These are phyloP conservation scores for Scomber colias DNA, from an alignment of 2,113 vertebrate species.

Conservation along the genomic window DNA sequence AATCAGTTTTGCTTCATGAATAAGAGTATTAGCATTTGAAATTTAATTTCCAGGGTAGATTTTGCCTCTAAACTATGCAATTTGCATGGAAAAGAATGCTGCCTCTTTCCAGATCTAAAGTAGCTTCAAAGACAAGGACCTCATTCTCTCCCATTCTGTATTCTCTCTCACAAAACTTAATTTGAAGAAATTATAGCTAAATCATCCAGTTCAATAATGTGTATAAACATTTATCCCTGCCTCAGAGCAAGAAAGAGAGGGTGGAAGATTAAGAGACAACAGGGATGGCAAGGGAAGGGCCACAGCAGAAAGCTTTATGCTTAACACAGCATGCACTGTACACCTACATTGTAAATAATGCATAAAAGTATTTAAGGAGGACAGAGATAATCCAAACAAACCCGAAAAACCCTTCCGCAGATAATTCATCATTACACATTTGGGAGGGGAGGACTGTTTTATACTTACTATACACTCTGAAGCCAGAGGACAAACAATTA, in stretches of 20 bases:
- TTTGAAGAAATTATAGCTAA: constrained; percentile 52
- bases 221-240: constrained; percentile 63
- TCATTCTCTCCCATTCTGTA: constrained; percentile 30
- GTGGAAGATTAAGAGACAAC: neutral
- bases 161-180: constrained; percentile 58
- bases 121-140: neutral
- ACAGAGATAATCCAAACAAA: constrained; percentile 72
- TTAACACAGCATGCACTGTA: constrained; percentile 27
- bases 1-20: constrained; percentile 13
- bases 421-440: constrained; percentile 57
- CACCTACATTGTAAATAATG: constrained; percentile 59
- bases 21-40: constrained; percentile 39
- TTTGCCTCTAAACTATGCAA: constrained; percentile 3
- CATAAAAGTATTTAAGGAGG: constrained; percentile 63
- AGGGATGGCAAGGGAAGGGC: neutral
- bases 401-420: constrained; percentile 37
- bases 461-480: constrained; percentile 28
- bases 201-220: constrained; percentile 61
- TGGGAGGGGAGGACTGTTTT: constrained; percentile 34
- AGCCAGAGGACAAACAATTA: neutral
- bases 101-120: constrained; percentile 42
- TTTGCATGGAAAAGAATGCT: constrained; percentile 10
- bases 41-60: constrained; percentile 24
- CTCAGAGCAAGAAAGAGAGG: constrained; percentile 27
- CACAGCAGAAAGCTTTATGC: constrained; percentile 3